These are phyloP conservation scores for Balaenoptera acutorostrata DNA, from an alignment of 2,113 vertebrate species.

Conservation along the genomic window DNA sequence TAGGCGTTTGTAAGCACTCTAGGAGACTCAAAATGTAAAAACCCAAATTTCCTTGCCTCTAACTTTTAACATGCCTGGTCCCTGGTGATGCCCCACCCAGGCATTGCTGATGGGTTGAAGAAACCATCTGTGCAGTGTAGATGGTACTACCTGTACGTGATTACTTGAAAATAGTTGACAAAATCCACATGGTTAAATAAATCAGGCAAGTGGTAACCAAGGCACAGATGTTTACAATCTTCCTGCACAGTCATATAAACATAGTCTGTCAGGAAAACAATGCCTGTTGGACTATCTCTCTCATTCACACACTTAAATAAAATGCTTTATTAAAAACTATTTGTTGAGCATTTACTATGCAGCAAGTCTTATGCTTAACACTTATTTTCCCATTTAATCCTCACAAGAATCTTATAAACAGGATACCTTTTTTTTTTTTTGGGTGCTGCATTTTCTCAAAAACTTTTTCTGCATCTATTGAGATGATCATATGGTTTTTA, in stretches of 20 bases:
- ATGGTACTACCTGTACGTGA: not conserved
- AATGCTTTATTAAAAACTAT: not conserved
- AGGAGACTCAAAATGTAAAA: not conserved
- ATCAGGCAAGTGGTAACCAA: constrained; percentile 38
- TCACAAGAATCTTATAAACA: not conserved
- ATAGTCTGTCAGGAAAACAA: constrained; percentile 38
- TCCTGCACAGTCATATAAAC: not conserved
- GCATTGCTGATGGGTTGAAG: not conserved
- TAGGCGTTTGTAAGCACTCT: not conserved
- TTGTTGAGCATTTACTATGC: constrained; percentile 7
- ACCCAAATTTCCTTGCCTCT: not conserved
- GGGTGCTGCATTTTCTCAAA: too few relatives aligned
- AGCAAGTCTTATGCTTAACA: not conserved
- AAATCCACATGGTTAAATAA: constrained; percentile 39
- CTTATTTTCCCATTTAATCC: not conserved
- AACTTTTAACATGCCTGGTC: not conserved
- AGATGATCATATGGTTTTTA: too few relatives aligned
- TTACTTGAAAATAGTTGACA: constrained; percentile 32
- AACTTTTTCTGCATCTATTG: too few relatives aligned
- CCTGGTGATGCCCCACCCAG: not conserved
- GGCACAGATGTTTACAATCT: constrained; percentile 43
- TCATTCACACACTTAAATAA: not conserved
- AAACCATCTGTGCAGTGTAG: not conserved
- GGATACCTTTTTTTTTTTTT: not conserved
- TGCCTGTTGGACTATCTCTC: not conserved